Evolutionary conservation across 2,797 vertebrate species (phyloP).

Genomic region (Chelidonichthys spinosus): DNA sequence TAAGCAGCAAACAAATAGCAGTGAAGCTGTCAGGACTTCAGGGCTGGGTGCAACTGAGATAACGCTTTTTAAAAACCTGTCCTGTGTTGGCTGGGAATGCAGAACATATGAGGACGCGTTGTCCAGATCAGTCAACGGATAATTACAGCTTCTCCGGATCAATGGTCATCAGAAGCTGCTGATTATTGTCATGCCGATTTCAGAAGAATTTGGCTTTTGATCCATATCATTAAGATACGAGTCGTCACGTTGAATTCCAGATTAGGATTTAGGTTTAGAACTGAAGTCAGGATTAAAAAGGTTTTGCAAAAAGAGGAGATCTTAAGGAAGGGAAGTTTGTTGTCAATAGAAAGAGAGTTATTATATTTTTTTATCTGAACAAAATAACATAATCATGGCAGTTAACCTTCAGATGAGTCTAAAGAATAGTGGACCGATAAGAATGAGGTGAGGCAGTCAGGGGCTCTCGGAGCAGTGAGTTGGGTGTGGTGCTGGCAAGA

Average conservation of each 20-base stretch:
- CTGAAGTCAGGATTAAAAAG: neutral
- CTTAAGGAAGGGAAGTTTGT: neutral
- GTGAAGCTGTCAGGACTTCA: slow-evolving; percentile 5
- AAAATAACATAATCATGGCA: neutral
- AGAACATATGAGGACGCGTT: neutral
- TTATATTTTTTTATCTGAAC: neutral
- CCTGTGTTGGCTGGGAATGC: slow-evolving; percentile 37
- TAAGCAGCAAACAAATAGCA: too few relatives aligned
- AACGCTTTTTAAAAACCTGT: slow-evolving; percentile 37
- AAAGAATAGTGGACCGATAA: neutral
- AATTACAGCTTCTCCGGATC: neutral
- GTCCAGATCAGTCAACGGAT: neutral
- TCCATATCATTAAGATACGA: neutral
- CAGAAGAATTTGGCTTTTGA: neutral
- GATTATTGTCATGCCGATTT: too few relatives aligned
- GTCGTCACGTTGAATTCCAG: too few relatives aligned
- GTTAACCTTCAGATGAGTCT: neutral
- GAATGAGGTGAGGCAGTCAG: neutral
- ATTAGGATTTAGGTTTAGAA: neutral
- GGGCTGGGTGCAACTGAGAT: slow-evolving; percentile 28
- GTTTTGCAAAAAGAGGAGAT: neutral
- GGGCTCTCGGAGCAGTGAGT: neutral
- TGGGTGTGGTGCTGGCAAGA: slow-evolving; percentile 21
- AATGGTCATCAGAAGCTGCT: too few relatives aligned
- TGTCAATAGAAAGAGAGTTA: neutral